Evolutionary conservation across 2,888 invertebrate genomes (phyloP).

Genomic region (Euphydryas editha): DNA sequence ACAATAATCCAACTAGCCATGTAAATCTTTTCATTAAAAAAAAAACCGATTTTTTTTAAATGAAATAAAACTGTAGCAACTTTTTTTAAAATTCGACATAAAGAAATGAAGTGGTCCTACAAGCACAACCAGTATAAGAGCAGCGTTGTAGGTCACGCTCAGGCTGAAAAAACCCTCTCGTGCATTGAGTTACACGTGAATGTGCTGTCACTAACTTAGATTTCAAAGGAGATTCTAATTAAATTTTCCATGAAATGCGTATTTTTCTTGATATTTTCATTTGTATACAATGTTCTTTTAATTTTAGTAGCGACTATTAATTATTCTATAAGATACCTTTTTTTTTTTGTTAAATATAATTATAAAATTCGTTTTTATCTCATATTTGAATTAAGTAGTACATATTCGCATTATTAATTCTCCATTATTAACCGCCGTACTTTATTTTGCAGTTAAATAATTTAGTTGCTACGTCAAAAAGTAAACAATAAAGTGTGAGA

Average conservation of each 20-base stretch:
- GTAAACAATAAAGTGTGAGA: too few relatives aligned
- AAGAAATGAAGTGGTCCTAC: conserved; percentile 20
- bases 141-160: conserved; percentile 40
- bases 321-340: background rate
- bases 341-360: background rate
- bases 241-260: conserved; percentile 11
- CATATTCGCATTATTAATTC: too few relatives aligned
- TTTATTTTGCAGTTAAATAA: too few relatives aligned
- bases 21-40: background rate
- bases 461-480: too few relatives aligned
- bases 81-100: conserved; percentile 18
- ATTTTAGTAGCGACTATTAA: too few relatives aligned
- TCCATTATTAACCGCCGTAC: too few relatives aligned
- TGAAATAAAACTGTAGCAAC: conserved; percentile 16
- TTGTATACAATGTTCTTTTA: background rate
- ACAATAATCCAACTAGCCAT: background rate
- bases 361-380: background rate
- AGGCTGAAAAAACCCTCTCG: conserved; percentile 30
- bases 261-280: conserved; percentile 3
- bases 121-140: conserved; percentile 25
- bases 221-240: conserved; percentile 31
- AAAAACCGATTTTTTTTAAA: background rate
- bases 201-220: conserved; percentile 35
- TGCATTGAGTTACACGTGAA: conserved; percentile 21
- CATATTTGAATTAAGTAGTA: too few relatives aligned